Conservation (phyloP, 2,113 vertebrate species). For the Meleagris gallopavo region DNA sequence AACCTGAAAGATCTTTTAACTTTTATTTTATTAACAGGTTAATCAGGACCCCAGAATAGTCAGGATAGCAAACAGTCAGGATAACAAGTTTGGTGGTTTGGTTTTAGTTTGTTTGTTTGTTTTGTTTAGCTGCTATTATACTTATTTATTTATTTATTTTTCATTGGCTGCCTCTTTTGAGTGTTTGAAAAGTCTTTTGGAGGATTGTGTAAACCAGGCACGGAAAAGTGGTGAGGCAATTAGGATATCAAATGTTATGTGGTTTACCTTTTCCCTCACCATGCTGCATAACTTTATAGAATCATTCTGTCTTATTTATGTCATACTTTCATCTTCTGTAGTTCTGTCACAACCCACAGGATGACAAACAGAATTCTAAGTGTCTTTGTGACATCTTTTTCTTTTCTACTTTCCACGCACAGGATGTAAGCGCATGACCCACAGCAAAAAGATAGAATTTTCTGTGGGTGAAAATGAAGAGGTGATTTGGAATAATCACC, state of each 20-base stretch:
- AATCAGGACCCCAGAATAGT: background rate
- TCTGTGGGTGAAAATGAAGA: background rate
- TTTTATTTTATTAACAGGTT: background rate
- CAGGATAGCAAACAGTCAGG: background rate
- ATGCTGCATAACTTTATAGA: background rate
- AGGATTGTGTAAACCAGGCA: background rate
- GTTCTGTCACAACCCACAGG: background rate
- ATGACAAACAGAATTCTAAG: too few relatives aligned
- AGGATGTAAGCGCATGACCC: accelerated
- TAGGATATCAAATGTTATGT: background rate
- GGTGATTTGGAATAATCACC: background rate
- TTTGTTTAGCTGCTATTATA: too few relatives aligned
- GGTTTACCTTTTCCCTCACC: background rate
- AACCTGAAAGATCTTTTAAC: background rate
- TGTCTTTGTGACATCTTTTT: too few relatives aligned
- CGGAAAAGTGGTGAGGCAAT: background rate
- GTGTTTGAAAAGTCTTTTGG: background rate
- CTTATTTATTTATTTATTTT: too few relatives aligned
- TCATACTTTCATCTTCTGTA: background rate
- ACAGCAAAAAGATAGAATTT: background rate
- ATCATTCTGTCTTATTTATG: background rate
- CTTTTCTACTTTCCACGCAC: background rate
- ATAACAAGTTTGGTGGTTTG: background rate
- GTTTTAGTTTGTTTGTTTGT: background rate
- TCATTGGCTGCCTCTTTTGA: background rate